These are phyloP conservation scores for Tyto alba DNA, from an alignment of 2,113 vertebrate genomes.

Conservation along the genomic window DNA sequence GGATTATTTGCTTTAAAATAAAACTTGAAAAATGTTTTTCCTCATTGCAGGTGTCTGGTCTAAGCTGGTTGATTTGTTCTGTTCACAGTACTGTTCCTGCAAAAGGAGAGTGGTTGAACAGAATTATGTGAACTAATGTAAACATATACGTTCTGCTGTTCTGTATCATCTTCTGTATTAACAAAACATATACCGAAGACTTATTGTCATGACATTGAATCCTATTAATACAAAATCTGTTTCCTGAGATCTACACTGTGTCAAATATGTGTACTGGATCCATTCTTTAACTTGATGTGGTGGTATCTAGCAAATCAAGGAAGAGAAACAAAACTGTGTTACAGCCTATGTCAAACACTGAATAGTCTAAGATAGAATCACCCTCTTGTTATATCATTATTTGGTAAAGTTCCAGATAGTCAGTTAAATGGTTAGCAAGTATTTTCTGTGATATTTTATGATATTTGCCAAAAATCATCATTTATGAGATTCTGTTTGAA, in stretches of 20 bases:
- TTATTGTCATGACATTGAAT: not conserved
- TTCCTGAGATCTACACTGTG: not conserved
- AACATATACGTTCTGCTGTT: not conserved
- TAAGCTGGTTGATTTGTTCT: not conserved
- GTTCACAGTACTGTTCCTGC: not conserved
- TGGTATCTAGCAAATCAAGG: not conserved
- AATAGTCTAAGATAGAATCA: not conserved
- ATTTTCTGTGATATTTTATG: not conserved
- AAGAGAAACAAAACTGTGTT: not conserved
- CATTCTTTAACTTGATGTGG: not conserved
- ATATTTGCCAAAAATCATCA: not conserved
- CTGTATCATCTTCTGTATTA: not conserved
- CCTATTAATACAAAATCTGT: not conserved
- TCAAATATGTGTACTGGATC: not conserved
- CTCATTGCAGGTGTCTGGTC: not conserved
- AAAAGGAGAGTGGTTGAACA: not conserved
- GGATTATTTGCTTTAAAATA: not conserved
- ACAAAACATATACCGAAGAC: not conserved
- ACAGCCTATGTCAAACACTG: not conserved
- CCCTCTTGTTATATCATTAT: not conserved
- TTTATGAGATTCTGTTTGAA: not conserved
- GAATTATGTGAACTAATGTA: not conserved
- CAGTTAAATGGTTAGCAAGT: not conserved
- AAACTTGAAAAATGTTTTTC: not conserved
- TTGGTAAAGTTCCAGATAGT: not conserved